Evolutionary conservation across 1,140 invertebrate species (phyloP).

Genomic region (Stegodyphus mimosarum): DNA sequence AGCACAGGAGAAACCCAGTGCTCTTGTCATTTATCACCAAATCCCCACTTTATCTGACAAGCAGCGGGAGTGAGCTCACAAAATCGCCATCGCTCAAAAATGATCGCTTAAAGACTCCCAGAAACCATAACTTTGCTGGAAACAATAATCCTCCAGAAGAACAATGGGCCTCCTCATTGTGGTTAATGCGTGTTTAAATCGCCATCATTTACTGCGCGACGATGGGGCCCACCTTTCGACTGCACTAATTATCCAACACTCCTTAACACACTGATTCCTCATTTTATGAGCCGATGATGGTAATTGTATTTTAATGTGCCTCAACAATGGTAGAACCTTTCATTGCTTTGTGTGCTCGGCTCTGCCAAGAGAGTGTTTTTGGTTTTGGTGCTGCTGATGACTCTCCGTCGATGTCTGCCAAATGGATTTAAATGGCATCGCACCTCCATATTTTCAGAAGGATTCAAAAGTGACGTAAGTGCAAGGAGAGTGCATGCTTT

Average conservation of each 20-base stretch:
- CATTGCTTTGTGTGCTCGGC: background rate
- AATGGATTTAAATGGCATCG: too few relatives aligned
- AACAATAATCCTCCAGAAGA: constrained; percentile 55
- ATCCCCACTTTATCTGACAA: constrained; percentile 46
- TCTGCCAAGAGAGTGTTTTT: background rate
- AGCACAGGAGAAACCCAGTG: constrained; percentile 16
- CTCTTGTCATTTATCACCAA: constrained; percentile 31
- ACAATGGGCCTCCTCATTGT: constrained; percentile 34
- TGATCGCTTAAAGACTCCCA: constrained; percentile 46
- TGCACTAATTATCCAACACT: constrained; percentile 52
- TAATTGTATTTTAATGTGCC: constrained; percentile 61
- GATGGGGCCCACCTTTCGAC: constrained; percentile 48
- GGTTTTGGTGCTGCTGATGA: background rate
- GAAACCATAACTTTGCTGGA: constrained; percentile 22
- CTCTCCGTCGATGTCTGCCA: too few relatives aligned
- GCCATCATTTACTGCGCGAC: constrained; percentile 56
- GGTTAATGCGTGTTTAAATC: constrained; percentile 56
- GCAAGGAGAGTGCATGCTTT: background rate
- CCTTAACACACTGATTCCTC: constrained; percentile 26
- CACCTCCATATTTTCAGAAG: too few relatives aligned
- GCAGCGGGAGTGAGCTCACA: background rate
- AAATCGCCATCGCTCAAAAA: constrained; percentile 52
- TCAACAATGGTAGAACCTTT: constrained; percentile 46
- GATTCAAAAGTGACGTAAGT: background rate
- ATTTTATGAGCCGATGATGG: constrained; percentile 51